Base-by-base conservation (phyloP, 2,888 invertebrate genomes). In the Melipona bicolor region DNA sequence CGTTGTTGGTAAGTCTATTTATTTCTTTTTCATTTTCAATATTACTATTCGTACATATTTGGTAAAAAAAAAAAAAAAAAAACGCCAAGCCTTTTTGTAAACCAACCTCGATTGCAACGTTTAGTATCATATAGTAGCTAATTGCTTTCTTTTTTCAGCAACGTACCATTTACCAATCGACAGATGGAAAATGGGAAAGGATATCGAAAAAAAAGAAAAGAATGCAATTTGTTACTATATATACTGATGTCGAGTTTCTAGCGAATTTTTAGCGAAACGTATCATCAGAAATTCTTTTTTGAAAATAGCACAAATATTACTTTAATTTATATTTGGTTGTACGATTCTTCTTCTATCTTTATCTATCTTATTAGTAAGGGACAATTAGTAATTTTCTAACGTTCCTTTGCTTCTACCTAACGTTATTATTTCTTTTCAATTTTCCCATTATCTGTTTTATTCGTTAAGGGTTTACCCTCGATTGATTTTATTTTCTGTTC, bases 1-100 rank as follows among this genome's bases (percentile, higher is more conserved):
- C 87, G 81, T 91, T 80, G 79, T 90, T 77, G 92, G 92, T 93
- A 93, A 93, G 92, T 93, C 81, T 86, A 82, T 84, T 77, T 83
- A 91, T 73, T 86, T 85, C 80, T 86, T 83, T 87, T 83, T 68
- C 64, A 61, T 77, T 76, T 9, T 9, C 78, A 80, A 67, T 84
- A 73, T 74, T 68, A 79, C 27, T 81, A 84, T 54, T 74, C 71
- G 54, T 77, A 74, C 61, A 54, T 75, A 72, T 62, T 11, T 62
- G 82, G 21, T 75, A 65, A 75, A 72, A 65, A 71, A 77, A 43
- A 43, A 43, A 43, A 43, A 9, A 43, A 43, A 1, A 0, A 9
- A 72, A 62, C 49, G 61, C 62, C 50, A 79, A 71, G 59, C 71
- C 54, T 73, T 19, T 43, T 69, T 65, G 49, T 65, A 54, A 59